Evolutionary conservation across 1,140 invertebrate species (phyloP).

Genomic region (Drosophila simulans): DNA sequence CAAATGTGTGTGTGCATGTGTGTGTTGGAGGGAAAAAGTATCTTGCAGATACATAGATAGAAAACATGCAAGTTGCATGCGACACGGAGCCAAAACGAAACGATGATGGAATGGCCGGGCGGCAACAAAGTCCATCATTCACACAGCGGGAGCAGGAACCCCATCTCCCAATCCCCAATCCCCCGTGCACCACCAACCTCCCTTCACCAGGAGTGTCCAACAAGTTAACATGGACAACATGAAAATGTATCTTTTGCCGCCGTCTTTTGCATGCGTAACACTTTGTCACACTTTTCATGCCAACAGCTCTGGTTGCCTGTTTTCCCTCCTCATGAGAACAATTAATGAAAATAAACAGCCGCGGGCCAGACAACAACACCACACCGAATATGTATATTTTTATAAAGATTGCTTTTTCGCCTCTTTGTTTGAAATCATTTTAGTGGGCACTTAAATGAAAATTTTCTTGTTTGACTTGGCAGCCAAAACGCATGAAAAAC

Average conservation of each 20-base stretch:
- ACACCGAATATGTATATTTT: constrained; percentile 57
- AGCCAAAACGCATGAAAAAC: constrained; percentile 6
- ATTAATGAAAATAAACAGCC: constrained; percentile 84
- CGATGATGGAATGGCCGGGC: constrained; percentile 57
- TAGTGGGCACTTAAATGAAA: constrained; percentile 73
- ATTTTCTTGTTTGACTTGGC: constrained; percentile 55
- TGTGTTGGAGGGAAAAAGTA: constrained; percentile 68
- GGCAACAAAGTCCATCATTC: constrained; percentile 82
- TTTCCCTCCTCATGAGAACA: constrained; percentile 76
- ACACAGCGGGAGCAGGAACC: constrained; percentile 70
- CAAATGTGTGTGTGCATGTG: constrained; percentile 42
- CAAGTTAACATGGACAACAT: constrained; percentile 64
- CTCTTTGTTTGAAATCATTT: constrained; percentile 68
- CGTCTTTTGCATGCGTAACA: constrained; percentile 79
- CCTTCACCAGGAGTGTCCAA: constrained; percentile 47
- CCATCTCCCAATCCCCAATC: constrained; percentile 23
- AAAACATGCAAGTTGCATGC: constrained; percentile 72
- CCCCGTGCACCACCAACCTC: not conserved
- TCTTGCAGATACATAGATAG: constrained; percentile 78
- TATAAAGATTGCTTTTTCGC: constrained; percentile 56
- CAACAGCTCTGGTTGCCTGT: constrained; percentile 66
- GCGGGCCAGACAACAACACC: constrained; percentile 57
- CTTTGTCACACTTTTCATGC: constrained; percentile 83
- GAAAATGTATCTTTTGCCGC: constrained; percentile 78
- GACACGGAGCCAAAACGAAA: constrained; percentile 55